phyloP scores from a whole-genome alignment of 2,797 vertebrate genomes.

The Pogoniulus pusillus region DNA sequence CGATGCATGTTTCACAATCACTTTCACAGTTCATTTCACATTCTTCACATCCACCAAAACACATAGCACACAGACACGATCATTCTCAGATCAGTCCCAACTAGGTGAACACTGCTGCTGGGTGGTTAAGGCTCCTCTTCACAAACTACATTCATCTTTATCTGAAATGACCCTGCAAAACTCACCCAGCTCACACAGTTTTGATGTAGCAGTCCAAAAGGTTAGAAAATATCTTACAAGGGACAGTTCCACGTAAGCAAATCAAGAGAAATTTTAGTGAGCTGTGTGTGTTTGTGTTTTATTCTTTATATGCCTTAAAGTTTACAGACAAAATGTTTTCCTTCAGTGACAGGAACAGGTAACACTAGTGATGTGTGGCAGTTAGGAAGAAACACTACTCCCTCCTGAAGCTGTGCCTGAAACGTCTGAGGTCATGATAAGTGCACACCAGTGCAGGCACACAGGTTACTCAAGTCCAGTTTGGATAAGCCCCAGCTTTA shows the following conservation, averaged over 20 bases:
- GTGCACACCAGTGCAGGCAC: not conserved
- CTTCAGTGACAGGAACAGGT: not conserved
- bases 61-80: not conserved
- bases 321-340: not conserved
- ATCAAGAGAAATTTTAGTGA: not conserved
- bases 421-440: rapidly evolving
- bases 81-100: not conserved
- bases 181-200: not conserved
- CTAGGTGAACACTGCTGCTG: not conserved
- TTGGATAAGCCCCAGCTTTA: not conserved
- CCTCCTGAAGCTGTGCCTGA: not conserved
- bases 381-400: not conserved
- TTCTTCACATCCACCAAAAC: not conserved
- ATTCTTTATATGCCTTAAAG: not conserved
- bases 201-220: not conserved
- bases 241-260: not conserved
- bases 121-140: not conserved
- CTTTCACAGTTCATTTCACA: constrained; percentile 18
- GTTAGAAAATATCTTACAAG: not conserved
- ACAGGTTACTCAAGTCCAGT: not conserved
- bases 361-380: not conserved
- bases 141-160: not conserved
- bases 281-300: not conserved
- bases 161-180: not conserved
- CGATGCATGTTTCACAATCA: not conserved